phyloP scores from a whole-genome alignment of 2,113 vertebrate species.

The Sorex fumeus region DNA sequence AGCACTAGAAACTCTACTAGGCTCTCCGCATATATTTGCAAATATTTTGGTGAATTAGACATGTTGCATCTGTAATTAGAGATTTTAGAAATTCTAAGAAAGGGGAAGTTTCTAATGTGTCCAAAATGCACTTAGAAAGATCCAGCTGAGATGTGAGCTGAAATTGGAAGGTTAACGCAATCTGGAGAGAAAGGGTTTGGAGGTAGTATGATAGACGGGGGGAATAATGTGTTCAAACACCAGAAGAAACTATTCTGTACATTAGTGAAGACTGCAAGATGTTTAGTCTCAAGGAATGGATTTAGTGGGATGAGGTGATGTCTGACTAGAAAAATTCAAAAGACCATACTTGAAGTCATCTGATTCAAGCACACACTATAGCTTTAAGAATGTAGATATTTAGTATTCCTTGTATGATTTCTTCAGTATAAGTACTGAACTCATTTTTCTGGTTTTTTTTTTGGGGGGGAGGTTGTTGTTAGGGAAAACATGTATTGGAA shows the following conservation, averaged over 20 bases:
- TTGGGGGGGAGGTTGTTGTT: neutral
- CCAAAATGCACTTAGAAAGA: neutral
- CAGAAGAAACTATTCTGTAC: neutral
- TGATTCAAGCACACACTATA: neutral
- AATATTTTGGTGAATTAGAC: neutral
- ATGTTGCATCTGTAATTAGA: conserved; percentile 18
- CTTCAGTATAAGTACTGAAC: conserved; percentile 5
- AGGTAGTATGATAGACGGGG: neutral
- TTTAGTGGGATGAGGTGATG: neutral
- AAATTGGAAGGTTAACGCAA: too few relatives aligned
- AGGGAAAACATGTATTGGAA: neutral
- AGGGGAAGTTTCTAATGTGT: neutral
- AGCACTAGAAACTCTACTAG: neutral
- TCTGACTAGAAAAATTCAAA: neutral
- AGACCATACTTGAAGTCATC: neutral
- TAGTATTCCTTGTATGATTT: neutral
- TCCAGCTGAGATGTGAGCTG: neutral
- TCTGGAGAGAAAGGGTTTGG: neutral
- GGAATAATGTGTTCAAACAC: neutral
- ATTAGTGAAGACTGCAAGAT: neutral
- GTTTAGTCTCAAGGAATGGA: neutral
- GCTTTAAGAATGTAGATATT: neutral
- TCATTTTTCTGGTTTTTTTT: neutral
- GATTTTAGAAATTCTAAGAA: conserved; percentile 11
- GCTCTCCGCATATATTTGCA: conserved; percentile 30